phyloP scores from a whole-genome alignment of 2,888 invertebrate species.

The Proisotoma minuta region DNA sequence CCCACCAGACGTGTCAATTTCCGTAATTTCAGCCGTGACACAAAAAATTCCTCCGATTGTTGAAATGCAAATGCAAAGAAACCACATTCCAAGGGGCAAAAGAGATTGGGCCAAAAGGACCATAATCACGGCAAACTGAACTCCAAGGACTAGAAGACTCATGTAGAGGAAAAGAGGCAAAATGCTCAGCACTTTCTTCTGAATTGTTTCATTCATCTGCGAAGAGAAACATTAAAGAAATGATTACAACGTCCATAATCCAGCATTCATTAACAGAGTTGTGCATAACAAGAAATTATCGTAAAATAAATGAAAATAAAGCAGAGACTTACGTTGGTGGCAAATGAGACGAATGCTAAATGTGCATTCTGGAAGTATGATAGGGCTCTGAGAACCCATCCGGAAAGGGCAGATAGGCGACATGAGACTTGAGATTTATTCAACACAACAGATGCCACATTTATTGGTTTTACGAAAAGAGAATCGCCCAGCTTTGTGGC shows the following conservation, averaged over 20 bases:
- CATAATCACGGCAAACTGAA: slow-evolving; percentile 38
- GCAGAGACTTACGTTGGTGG: slow-evolving; percentile 40
- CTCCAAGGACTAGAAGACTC: slow-evolving; percentile 45
- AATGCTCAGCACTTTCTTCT: slow-evolving; percentile 33
- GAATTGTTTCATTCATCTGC: slow-evolving; percentile 37
- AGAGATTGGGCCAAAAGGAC: slow-evolving; percentile 34
- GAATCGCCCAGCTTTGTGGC: slow-evolving; percentile 19
- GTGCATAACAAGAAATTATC: background rate
- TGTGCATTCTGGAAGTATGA: slow-evolving; percentile 46
- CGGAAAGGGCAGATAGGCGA: slow-evolving; percentile 37
- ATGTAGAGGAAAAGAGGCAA: slow-evolving; percentile 41
- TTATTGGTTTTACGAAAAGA: slow-evolving; percentile 7
- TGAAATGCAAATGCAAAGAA: slow-evolving; percentile 39
- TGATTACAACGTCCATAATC: no score
- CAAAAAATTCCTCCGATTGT: slow-evolving; percentile 37
- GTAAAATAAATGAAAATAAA: slow-evolving; percentile 4
- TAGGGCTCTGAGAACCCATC: slow-evolving; percentile 39
- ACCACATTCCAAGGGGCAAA: slow-evolving; percentile 41
- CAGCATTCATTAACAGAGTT: no score
- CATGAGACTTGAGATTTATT: slow-evolving; percentile 37
- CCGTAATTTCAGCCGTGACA: slow-evolving; percentile 27
- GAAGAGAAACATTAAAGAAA: background rate
- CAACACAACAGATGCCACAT: slow-evolving; percentile 18
- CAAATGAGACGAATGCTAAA: slow-evolving; percentile 44
- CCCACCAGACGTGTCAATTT: slow-evolving; percentile 7